Base-by-base conservation (phyloP, 2,888 invertebrate species). In the Cartodere bifasciata region DNA sequence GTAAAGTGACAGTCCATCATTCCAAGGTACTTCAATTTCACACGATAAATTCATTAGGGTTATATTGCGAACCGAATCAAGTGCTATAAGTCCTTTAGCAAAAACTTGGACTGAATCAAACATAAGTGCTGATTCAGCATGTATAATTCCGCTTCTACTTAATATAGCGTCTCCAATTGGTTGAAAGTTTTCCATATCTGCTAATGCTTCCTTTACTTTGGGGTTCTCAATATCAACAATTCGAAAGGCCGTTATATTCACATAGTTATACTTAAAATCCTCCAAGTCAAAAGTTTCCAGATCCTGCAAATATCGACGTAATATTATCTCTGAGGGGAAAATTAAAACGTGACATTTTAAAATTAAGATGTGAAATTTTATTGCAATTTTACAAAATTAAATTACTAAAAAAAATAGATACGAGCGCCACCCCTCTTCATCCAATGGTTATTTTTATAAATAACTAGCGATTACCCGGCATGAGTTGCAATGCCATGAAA, bases 201-300 rank as follows among this genome's bases (percentile, higher is more conserved):
- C 75, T 17, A 87, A 66, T 3, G 77, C 70, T 39, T 83, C 82
- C 37, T 70, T 70, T 31, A 84, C 83, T 45, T 73, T 72, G 17
- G 77, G 71, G 15, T 82, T 77, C 32, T 77, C 79, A 3, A 84
- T 70, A 53, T 88, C 86, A 2, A 88, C 86, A 40, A 92, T 64
- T 24, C 91, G 70, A 67, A 88, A 91, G 1, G 90, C 87, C n/a
- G 90, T 91, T 65, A 92, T 87, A 60, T 92, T 92, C 22, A 91
- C 90, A 24, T 82, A 79, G 53, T 92, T 92, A 64, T 92, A 90
- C 53, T 84, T 84, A 59, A 90, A 92, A 53, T 87, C 87, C 58
- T 87, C 87, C 38, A 88, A 62, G 49, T 87, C 86, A 49, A 82
- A 86, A 7, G 85, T 75, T 53, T 87, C 87, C 53, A 87, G 73